Evolutionary conservation across 2,888 invertebrate genomes (phyloP).

Genomic region (Synergus itoensis): DNA sequence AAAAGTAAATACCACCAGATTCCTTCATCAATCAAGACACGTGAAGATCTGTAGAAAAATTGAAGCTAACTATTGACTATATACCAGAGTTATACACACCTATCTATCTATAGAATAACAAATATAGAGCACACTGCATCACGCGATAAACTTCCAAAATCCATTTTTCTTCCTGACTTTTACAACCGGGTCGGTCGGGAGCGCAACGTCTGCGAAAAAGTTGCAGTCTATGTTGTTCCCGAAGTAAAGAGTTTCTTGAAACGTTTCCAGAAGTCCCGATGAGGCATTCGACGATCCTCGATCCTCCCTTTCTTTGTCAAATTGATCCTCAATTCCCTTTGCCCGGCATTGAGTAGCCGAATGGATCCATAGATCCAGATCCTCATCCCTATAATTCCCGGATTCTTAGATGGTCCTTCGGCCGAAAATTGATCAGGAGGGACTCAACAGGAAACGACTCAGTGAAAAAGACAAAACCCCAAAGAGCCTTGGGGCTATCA

Average conservation of each 20-base stretch:
- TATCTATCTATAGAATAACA: not conserved
- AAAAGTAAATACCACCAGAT: not conserved
- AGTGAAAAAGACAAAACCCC: slow-evolving; percentile 15
- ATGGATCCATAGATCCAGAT: not conserved
- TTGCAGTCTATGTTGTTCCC: not conserved
- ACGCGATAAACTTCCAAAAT: not conserved
- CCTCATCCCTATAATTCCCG: not conserved
- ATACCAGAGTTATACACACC: not conserved
- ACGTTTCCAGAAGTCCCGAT: not conserved
- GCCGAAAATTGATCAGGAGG: slow-evolving; percentile 2
- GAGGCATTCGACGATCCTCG: slow-evolving; percentile 4
- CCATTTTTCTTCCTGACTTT: slow-evolving; percentile 12
- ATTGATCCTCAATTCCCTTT: slow-evolving; percentile 2
- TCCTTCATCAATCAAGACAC: too few species aligned
- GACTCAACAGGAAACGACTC: not conserved
- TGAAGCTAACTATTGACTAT: not conserved
- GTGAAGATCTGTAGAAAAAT: not conserved
- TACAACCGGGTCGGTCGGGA: not conserved
- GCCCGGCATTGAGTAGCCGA: not conserved
- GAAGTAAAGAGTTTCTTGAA: not conserved
- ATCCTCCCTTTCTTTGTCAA: not conserved
- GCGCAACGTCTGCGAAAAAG: slow-evolving; percentile 19
- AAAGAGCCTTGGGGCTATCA: slow-evolving; percentile 8
- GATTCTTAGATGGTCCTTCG: not conserved
- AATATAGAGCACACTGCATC: not conserved